Evolutionary conservation across 2,888 invertebrate genomes (phyloP), one percentile per base, ranked within the genome.

Genomic region (Polydrusus cervinus): DNA sequence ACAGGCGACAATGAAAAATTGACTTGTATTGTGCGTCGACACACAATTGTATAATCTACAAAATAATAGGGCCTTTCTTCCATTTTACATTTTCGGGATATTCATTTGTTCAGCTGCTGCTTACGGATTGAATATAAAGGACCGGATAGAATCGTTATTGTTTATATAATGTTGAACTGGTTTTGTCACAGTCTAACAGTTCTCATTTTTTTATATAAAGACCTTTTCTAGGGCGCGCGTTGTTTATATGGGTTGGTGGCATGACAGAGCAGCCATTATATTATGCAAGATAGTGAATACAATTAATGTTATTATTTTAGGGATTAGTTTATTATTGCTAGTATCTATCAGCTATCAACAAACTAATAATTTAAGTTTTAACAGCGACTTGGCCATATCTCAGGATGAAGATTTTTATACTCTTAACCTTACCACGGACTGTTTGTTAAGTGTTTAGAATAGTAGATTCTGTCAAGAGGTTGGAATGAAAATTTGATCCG

Each of bases 1-100:
- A 80, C 80, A 80, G 78, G 80, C 81, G 86, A 86, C 85, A 84
- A 82, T 83, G 84, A 86, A 85, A 84, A 83, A 86, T 86, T 81
- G 81, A 82, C 81, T 82, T 83, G 84, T 85, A 86, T 85, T 85
- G 85, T 86, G 83, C 79, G 84, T 84, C 85, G 83, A 83, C 85
- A 81, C 81, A 86, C 86, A 86, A 87, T 78, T 86, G 86, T 85
- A 86, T 86, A 86, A 86, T 86, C 85, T 84, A 82, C 80, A 80
- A 82, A 81, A 85, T 84, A 85, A 85, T 85, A 83, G 85, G 81
- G 80, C 79, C 83, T 81, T 82, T 84, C 84, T 85, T 81, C 84
- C 85, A 85, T 86, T 86, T 85, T 85, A 84, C 84, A 83, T 83
- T 84, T 83, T 80, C 66, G 60, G 74, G 83, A 83, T 82, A 84